Base-by-base conservation (phyloP, 2,113 vertebrate species). In the Lagopus leucura region DNA sequence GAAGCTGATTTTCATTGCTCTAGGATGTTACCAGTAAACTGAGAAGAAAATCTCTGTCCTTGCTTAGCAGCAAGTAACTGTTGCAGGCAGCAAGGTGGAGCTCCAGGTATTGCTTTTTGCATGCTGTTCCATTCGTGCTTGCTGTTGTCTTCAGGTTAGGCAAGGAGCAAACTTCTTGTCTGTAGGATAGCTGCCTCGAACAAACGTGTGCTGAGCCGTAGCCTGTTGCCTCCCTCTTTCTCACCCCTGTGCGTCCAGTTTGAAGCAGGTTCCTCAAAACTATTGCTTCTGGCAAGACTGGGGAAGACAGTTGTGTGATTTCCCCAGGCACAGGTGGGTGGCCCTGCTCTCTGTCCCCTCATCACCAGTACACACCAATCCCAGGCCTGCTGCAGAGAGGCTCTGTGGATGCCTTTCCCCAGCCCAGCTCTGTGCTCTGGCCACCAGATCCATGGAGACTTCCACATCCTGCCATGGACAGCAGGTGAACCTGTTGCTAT, bases 401-500 rank as follows among this genome's bases (percentile, higher is more conserved):
- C 48, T 73, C 22, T 11, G 72, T 5, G 54, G 4, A n/a, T 21
- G 27, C 18, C 12, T 50, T 65, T 24, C 48, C 65, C 8, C 47
- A 74, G 38, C 38, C 54, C 30, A 8, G 9, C 15, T 42, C 76
- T 48, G 14, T 16, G 54, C 42, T 88, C 61, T 60, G 30, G 63
- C 8, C 55, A 4, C 6, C 57, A 30, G 28, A 65, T 13, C 52
- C 27, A 2, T 22, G 2, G 38, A 30, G 28, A 18, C 11, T 61
- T 83, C 76, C 55, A 47, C 38, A 7, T 18, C 27, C 22, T 22
- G 5, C 52, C 2, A 0, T 1, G 15, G 78, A n/a, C 40, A 89
- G 84, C 0, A 87, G 84, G 74, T 91, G 74, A 95, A 94, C 84
- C 87, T 91, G 66, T 40, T 91, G 81, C 61, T 36, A 36, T 52